These are phyloP conservation scores for Andrena bucephala DNA, from an alignment of 2,888 invertebrate species.

Conservation along the genomic window DNA sequence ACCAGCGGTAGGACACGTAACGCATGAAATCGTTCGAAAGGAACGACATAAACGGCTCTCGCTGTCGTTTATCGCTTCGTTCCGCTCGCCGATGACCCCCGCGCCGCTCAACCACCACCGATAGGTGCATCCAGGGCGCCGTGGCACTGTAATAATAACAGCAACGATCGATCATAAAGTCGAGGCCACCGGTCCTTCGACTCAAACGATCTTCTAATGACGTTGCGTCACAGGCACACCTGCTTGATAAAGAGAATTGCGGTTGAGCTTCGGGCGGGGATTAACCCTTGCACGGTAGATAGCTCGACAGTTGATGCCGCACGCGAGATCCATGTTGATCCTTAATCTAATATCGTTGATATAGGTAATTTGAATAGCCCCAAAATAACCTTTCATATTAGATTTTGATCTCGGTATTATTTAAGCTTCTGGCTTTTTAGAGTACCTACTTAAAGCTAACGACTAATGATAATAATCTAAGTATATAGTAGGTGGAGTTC, in stretches of 20 bases:
- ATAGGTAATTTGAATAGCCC: no score
- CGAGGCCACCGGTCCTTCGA: conserved; percentile 21
- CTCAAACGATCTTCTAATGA: conserved; percentile 44
- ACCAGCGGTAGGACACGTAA: conserved; percentile 65
- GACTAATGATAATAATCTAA: no score
- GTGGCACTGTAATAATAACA: conserved; percentile 44
- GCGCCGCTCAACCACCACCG: conserved; percentile 26
- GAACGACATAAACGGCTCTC: conserved; percentile 69
- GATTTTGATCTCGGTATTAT: no score
- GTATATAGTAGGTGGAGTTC: no score
- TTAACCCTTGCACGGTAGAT: conserved; percentile 11
- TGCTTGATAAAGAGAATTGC: neutral
- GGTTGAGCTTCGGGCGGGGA: conserved; percentile 5
- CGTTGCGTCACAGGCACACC: neutral
- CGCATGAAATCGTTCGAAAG: conserved; percentile 69
- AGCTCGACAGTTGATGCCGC: no score
- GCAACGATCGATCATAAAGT: conserved; percentile 62
- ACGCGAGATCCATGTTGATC: no score
- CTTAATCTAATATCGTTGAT: no score
- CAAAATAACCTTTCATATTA: no score
- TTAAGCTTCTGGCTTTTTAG: no score
- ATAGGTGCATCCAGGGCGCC: conserved; percentile 16
- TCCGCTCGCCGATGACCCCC: conserved; percentile 59
- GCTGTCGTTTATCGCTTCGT: conserved; percentile 73
- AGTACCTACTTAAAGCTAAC: no score